phyloP scores from a whole-genome alignment of 2,888 invertebrate genomes.

The Tipula unca region DNA sequence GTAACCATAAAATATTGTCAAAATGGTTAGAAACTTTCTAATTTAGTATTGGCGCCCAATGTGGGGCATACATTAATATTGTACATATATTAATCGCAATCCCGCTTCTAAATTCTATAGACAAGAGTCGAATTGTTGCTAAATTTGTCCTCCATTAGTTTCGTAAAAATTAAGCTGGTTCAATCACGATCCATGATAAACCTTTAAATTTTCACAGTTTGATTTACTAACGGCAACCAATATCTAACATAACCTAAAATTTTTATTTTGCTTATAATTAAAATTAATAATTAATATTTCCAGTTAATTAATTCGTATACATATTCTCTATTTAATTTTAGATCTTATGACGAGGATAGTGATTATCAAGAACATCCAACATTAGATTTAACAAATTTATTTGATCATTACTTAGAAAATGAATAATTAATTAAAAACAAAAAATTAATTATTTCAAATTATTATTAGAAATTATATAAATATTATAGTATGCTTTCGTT shows the following conservation, averaged over 20 bases:
- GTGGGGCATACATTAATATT: neutral
- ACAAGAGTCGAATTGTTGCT: no score
- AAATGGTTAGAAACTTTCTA: no score
- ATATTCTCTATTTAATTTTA: neutral
- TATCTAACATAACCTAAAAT: neutral
- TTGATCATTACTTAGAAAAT: neutral
- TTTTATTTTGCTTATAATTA: neutral
- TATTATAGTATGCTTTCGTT: neutral
- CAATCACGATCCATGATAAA: no score
- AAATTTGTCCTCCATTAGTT: no score
- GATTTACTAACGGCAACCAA: neutral
- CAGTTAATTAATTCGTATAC: neutral
- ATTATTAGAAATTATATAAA: neutral
- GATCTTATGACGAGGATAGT: conserved; percentile 14
- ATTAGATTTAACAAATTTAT: conserved; percentile 8
- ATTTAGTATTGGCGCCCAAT: neutral
- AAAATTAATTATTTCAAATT: neutral
- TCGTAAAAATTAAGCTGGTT: no score
- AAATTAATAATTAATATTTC: neutral
- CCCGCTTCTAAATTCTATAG: no score
- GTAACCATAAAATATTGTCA: no score
- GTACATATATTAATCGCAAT: no score
- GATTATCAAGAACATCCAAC: conserved; percentile 16
- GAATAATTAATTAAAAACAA: neutral
- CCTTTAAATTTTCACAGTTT: no score